A percentile compares a stretch with the other conserved stretches of the same genome.
Conservation (phyloP, 2,113 vertebrate genomes). For the Todiramphus chloris region DNA sequence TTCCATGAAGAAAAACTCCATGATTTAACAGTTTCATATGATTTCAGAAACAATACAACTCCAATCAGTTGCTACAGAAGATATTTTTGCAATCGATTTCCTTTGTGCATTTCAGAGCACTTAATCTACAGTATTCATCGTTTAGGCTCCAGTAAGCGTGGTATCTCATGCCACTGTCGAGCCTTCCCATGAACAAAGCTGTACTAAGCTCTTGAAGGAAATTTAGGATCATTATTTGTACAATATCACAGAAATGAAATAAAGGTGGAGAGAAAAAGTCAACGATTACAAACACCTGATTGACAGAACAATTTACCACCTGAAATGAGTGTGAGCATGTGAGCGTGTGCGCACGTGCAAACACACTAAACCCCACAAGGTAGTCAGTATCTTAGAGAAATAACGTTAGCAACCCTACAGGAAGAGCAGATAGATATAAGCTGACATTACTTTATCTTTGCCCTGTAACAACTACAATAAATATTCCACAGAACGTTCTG, state of each 20-base stretch:
- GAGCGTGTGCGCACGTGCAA: neutral
- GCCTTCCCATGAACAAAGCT: neutral
- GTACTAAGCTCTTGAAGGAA: neutral
- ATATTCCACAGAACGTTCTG: neutral
- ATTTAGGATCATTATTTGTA: neutral
- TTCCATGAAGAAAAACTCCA: constrained; percentile 8
- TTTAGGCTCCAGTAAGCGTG: neutral
- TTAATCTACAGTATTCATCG: neutral
- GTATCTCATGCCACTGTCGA: neutral
- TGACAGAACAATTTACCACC: neutral
- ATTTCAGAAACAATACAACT: constrained; percentile 5
- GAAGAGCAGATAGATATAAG: neutral
- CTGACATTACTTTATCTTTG: neutral
- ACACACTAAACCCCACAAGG: neutral
- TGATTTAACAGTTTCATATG: neutral
- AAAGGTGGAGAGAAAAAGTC: neutral
- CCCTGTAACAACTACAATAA: neutral
- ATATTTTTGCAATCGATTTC: constrained; percentile 2
- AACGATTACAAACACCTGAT: neutral
- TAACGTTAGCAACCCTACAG: neutral
- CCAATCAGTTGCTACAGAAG: neutral
- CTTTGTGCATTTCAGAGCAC: neutral
- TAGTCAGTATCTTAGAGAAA: neutral
- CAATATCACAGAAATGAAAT: no score
- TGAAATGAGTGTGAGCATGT: neutral